Evolutionary conservation across 2,113 vertebrate genomes (phyloP), one percentile per base, ranked within the genome.

Genomic region (Choloepus hoffmanni): DNA sequence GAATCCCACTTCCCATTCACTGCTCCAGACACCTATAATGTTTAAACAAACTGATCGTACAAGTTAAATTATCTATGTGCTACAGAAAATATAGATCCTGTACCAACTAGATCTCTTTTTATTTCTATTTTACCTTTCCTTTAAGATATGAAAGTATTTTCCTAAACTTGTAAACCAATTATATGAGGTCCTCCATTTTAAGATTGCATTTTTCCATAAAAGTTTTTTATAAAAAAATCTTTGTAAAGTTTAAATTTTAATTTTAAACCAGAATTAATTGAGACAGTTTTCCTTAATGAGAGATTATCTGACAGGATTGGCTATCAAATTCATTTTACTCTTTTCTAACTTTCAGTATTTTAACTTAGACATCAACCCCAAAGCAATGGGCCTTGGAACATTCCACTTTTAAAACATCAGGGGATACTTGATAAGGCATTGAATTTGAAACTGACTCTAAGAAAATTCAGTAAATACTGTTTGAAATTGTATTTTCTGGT

Each of bases 391-490:
- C 26, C 36, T 93, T 76, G 24, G n/a, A 74, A 77, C 13, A 72
- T 76, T 87, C 14, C 19, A 82, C 48, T 88, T 63, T 92, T 28
- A 86, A 48, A 95, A 11, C 11, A 50, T 87, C 82, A 90, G n/a
- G 58, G 45, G 68, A 63, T 85, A 65, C 19, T 86, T 94, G 55
- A 90, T 95, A 74, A 90, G 23, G 81, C 92, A 24, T n/a, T 94
- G 72, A 87, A 76, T 76, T 11, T 90, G 53, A 33, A 45, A 12
- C 40, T 78, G 60, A 15, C 33, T 78, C 3, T 94, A 67, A 68
- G 67, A 14, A 95, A 53, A 15, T 96, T 92, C 18, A 92, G 53
- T 89, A 84, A 95, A 92, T 89, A 72, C 12, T 87, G 19, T 92
- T 85, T 73, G 63, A 76, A 90, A 30, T 92, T 94, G 28, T 84